Evolutionary conservation across 2,113 vertebrate species (phyloP), one percentile per base, ranked within the genome.

Genomic region (Anseranas semipalmata): DNA sequence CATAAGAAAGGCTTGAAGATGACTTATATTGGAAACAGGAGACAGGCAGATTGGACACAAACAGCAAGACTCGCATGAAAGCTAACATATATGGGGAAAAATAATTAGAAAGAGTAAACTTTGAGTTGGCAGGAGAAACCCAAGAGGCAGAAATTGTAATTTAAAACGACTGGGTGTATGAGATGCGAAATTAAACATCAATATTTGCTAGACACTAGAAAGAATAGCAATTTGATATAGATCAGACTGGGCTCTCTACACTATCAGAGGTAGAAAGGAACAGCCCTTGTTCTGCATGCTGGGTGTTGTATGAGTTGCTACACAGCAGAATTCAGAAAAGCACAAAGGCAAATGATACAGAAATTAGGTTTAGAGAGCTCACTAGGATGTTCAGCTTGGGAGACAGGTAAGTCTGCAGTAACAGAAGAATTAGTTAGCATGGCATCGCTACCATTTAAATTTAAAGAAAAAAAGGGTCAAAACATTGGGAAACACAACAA

Each of bases 51-150:
- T 27, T 35, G 87, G 67, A 63, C 63, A 88, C 78, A 90, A 93
- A 85, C 59, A 90, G 79, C 32, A 87, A 77, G 81, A 74, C 39
- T 56, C 67, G 28, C 16, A 20, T 58, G 86, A 95, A 92, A 96
- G 56, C 65, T 81, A 93, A 89, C 88, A 89, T 37, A 84, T 10
- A 92, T 1, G 25, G 37, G 39, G 37, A 52, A 89, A 95, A 96
- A 94, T 90, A 94, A 96, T 96, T 90, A 93, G 16, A 66, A 90
- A 93, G 86, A 92, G 93, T 82, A 94, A 95, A 97, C 93, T 90
- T 15, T 48, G 74, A 90, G 50, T 22, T 63, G 78, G 85, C 74
- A 95, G 90, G 59, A 94, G 59, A 97, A 87, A 79, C 78, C 88
- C 90, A 68, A 87, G 92, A 95, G 94, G 89, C 80, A 84, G 66